phyloP scores from a whole-genome alignment of 2,888 invertebrate species.

The Myopa testacea region DNA sequence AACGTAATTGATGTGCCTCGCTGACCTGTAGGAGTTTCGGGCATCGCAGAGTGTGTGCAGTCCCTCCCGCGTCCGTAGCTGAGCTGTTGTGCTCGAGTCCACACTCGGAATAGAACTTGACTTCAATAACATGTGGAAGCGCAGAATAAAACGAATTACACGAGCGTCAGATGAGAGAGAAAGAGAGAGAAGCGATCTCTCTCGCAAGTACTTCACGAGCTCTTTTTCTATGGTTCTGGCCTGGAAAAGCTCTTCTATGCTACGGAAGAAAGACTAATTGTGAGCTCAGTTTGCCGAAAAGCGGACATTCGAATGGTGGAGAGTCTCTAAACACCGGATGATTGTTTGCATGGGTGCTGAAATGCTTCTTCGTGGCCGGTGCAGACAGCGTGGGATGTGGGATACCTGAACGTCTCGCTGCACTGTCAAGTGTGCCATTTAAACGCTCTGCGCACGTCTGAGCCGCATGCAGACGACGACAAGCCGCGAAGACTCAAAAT shows the following conservation, averaged over 20 bases:
- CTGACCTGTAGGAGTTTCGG: constrained; percentile 66
- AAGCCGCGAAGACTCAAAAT: constrained; percentile 7
- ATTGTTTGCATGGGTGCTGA: too few species aligned
- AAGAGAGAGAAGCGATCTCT: too few species aligned
- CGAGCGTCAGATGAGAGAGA: too few species aligned
- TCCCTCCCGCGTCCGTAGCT: background rate
- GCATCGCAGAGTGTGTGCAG: constrained; percentile 61
- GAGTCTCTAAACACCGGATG: too few species aligned
- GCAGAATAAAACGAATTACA: too few species aligned
- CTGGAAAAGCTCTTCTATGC: too few species aligned
- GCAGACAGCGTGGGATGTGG: background rate
- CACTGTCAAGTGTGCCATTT: constrained; percentile 37
- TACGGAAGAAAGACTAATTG: too few species aligned
- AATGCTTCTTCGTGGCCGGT: background rate
- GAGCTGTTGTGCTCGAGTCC: constrained; percentile 27
- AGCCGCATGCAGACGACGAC: background rate
- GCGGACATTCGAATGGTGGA: too few species aligned
- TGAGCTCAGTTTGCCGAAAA: too few species aligned
- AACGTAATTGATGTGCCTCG: constrained; percentile 66
- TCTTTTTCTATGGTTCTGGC: too few species aligned
- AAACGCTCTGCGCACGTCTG: background rate
- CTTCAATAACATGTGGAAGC: too few species aligned
- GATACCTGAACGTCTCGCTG: constrained; percentile 24
- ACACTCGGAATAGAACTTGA: background rate
- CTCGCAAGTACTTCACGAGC: too few species aligned